Evolutionary conservation across 2,797 vertebrate species (phyloP).

Genomic region (Lepus townsendii): DNA sequence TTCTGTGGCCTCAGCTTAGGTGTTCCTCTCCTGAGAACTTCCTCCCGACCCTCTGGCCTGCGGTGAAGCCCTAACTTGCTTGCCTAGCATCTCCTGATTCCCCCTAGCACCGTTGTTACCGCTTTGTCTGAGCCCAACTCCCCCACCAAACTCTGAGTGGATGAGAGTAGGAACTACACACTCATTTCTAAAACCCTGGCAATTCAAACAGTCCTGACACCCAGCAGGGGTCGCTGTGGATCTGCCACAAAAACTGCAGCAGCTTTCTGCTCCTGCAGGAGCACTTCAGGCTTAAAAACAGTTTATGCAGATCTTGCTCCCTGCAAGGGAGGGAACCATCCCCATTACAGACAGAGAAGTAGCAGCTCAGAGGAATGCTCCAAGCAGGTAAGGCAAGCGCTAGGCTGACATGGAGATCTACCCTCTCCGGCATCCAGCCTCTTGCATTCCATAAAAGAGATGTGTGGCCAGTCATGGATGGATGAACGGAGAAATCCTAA

Average conservation of each 20-base stretch:
- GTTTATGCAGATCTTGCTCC: not conserved
- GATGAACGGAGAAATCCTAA: not conserved
- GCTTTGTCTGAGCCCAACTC: not conserved
- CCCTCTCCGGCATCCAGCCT: not conserved
- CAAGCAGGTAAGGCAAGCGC: not conserved
- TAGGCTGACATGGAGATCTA: not conserved
- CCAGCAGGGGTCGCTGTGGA: constrained; percentile 78
- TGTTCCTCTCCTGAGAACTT: constrained; percentile 21
- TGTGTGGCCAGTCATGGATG: not conserved
- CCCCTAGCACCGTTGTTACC: not conserved
- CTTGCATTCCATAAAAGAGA: not conserved
- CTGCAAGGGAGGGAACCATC: not conserved
- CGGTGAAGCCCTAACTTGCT: not conserved
- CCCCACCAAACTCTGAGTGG: not conserved
- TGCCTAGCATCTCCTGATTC: not conserved
- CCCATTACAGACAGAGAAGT: not conserved
- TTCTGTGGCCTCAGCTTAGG: not conserved
- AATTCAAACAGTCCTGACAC: not conserved
- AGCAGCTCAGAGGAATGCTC: constrained; percentile 13
- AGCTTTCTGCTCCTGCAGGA: not conserved
- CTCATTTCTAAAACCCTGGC: constrained; percentile 45
- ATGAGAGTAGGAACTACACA: not conserved
- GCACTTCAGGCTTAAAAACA: not conserved
- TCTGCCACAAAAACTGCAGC: constrained; percentile 7
- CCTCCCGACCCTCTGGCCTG: not conserved